phyloP scores from a whole-genome alignment of 2,113 vertebrate genomes.

The Sciurus niger region DNA sequence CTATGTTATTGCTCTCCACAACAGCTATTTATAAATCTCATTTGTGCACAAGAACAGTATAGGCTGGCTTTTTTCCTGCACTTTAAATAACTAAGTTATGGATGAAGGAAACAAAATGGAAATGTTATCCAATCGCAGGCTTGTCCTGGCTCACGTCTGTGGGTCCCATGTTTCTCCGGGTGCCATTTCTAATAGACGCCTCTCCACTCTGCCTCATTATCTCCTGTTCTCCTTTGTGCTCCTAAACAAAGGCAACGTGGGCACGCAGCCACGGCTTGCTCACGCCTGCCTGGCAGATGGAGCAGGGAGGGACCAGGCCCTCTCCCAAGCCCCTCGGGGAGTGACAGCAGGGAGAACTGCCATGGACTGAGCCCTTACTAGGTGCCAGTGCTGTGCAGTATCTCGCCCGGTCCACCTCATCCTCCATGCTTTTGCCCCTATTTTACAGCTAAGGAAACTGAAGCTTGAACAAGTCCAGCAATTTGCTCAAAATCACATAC shows the following conservation, averaged over 20 bases:
- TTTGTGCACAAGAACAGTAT: conserved; percentile 22
- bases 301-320: not conserved
- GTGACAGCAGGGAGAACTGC: not conserved
- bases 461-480: not conserved
- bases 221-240: conserved; percentile 55
- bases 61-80: conserved; percentile 49
- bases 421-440: not conserved
- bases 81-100: conserved; percentile 75
- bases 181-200: conserved; percentile 33
- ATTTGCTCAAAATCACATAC: not conserved
- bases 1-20: not conserved
- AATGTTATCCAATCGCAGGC: conserved; percentile 30
- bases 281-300: conserved; percentile 33
- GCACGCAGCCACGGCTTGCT: not conserved
- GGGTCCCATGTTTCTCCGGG: not conserved
- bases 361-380: not conserved
- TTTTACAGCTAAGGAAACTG: conserved; percentile 13
- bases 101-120: conserved; percentile 68
- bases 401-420: not conserved
- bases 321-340: not conserved
- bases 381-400: fast-evolving
- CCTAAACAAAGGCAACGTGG: conserved; percentile 61
- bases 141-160: not conserved
- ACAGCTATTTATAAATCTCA: conserved; percentile 71
- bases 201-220: conserved; percentile 57